Evolutionary conservation across 2,888 invertebrate genomes (phyloP).

Genomic region (Cremastinae sp.): DNA sequence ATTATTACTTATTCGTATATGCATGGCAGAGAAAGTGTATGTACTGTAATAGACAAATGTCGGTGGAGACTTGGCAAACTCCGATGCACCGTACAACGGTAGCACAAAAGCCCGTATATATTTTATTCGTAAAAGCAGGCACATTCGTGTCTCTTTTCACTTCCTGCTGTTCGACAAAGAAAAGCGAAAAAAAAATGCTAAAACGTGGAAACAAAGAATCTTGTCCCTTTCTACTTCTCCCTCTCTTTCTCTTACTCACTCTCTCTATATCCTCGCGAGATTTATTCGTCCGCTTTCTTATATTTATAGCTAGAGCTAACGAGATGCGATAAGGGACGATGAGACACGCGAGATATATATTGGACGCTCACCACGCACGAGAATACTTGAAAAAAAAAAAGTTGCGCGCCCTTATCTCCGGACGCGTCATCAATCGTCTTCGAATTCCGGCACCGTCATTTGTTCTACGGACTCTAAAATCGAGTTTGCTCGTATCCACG

Average conservation of each 20-base stretch:
- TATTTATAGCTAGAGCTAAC: not conserved
- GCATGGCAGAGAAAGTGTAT: too few relatives aligned
- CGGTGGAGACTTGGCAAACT: not conserved
- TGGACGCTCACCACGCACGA: too few relatives aligned
- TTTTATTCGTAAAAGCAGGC: not conserved
- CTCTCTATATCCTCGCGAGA: too few relatives aligned
- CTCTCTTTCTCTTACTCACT: too few relatives aligned
- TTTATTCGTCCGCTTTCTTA: not conserved
- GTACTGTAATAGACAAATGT: too few relatives aligned
- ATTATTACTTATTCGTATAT: conserved; percentile 50
- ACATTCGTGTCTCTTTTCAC: not conserved
- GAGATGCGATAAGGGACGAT: conserved; percentile 33
- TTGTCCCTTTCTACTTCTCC: too few relatives aligned
- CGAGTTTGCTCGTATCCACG: too few relatives aligned
- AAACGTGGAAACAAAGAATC: conserved; percentile 18
- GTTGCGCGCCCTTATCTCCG: too few relatives aligned
- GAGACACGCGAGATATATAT: conserved; percentile 23
- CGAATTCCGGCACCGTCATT: too few relatives aligned
- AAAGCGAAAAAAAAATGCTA: not conserved
- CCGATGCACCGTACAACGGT: conserved; percentile 24
- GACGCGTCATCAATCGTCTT: too few relatives aligned
- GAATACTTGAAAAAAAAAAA: too few relatives aligned
- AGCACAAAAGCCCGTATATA: not conserved
- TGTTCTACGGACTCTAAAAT: too few relatives aligned
- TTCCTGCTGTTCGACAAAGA: not conserved